These are phyloP conservation scores for Paramormyrops kingsleyae DNA, from an alignment of 2,113 vertebrate genomes.

Conservation along the genomic window DNA sequence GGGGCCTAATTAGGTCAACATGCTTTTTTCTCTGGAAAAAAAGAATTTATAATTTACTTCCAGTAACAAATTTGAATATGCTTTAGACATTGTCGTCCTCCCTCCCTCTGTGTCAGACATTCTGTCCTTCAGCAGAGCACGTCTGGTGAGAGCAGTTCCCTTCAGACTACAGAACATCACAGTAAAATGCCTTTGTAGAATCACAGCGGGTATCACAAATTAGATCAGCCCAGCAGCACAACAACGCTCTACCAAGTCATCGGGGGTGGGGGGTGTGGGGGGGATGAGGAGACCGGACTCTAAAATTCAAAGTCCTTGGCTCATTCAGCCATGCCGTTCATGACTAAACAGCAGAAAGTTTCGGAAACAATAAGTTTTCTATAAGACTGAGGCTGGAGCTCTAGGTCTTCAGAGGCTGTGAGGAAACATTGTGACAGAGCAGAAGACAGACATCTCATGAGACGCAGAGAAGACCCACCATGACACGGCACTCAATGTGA, in stretches of 20 bases:
- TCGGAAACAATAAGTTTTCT: not conserved
- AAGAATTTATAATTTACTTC: constrained; percentile 18
- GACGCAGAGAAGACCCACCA: not conserved
- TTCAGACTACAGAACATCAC: not conserved
- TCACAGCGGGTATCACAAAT: not conserved
- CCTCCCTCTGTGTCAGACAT: not conserved
- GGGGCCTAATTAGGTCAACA: constrained; percentile 43
- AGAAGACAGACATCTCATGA: not conserved
- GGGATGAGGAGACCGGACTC: not conserved
- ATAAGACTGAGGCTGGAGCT: not conserved
- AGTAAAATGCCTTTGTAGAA: not conserved
- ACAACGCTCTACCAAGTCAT: not conserved
- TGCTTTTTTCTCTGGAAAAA: constrained; percentile 28
- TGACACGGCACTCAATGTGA: not conserved
- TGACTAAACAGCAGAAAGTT: not conserved
- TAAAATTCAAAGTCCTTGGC: not conserved
- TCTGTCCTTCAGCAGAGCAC: not conserved
- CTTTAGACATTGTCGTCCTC: constrained; percentile 8
- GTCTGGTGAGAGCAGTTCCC: not conserved
- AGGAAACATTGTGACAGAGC: not conserved
- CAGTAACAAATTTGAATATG: constrained; percentile 32
- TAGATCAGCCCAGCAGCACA: not conserved
- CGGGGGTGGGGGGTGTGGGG: not conserved
- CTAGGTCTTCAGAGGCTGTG: not conserved
- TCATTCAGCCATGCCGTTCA: not conserved